Percentiles rank a stretch among this genome's conserved stretches.
Evolutionary conservation across 2,888 invertebrate genomes (phyloP).

Genomic region (Heteropelma amictum): DNA sequence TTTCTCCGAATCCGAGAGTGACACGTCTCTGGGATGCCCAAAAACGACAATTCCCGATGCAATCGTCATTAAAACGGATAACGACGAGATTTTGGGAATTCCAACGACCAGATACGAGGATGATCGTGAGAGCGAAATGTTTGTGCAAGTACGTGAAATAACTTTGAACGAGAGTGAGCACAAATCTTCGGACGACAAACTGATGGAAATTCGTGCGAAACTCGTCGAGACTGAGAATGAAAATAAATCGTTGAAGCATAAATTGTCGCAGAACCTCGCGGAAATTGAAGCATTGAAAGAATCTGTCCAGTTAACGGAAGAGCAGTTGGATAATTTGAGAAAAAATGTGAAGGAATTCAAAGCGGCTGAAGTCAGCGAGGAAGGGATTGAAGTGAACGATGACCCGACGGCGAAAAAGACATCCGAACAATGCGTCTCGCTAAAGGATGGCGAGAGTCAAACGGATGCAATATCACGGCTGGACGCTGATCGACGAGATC

Average conservation of each 20-base stretch:
- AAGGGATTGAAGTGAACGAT: neutral
- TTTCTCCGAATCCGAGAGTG: conserved; percentile 39
- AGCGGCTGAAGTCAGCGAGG: conserved; percentile 21
- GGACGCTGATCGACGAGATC: conserved; percentile 20
- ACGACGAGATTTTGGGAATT: conserved; percentile 22
- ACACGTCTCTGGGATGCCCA: conserved; percentile 5
- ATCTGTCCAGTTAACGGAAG: conserved; percentile 59
- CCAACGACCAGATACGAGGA: conserved; percentile 16
- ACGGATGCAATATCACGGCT: conserved; percentile 39
- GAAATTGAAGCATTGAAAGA: conserved; percentile 46
- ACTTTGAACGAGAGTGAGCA: neutral
- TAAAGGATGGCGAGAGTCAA: conserved; percentile 50
- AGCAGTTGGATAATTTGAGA: conserved; percentile 56
- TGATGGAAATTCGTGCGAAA: conserved; percentile 16
- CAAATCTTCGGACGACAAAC: neutral
- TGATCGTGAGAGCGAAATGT: conserved; percentile 41
- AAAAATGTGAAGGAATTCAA: conserved; percentile 55
- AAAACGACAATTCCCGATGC: neutral
- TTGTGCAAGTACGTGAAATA: conserved; percentile 41
- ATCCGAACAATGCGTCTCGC: neutral
- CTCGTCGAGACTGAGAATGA: conserved; percentile 49
- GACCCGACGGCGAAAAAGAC: neutral
- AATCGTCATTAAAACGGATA: conserved; percentile 40
- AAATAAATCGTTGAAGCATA: conserved; percentile 59
- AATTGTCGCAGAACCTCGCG: conserved; percentile 46